phyloP scores from a whole-genome alignment of 2,113 vertebrate genomes.

The Oreochromis spilurus region DNA sequence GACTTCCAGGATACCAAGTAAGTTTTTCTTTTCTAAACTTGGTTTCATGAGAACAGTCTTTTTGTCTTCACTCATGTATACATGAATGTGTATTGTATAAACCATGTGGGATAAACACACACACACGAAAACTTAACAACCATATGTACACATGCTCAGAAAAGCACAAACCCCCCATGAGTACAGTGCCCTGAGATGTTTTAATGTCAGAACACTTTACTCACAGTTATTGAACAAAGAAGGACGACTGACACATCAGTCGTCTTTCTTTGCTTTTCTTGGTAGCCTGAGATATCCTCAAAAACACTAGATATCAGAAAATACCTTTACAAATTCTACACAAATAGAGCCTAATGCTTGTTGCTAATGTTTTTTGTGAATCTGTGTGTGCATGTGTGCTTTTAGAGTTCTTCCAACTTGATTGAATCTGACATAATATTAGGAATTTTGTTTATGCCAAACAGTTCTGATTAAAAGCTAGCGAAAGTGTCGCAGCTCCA shows the following conservation, averaged over 20 bases:
- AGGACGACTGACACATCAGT: not conserved
- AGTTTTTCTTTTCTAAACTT: slow-evolving; percentile 21
- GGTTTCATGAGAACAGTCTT: not conserved
- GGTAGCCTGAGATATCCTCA: not conserved
- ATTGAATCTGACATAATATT: slow-evolving; percentile 8
- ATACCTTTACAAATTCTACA: not conserved
- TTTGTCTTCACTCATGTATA: not conserved
- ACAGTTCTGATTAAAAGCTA: slow-evolving; percentile 7
- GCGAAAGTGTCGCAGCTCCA: not conserved
- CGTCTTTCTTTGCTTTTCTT: not conserved
- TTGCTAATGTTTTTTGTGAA: not conserved
- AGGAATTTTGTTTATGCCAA: slow-evolving; percentile 8
- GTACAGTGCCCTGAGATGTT: not conserved
- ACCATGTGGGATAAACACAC: not conserved
- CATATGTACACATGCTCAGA: not conserved
- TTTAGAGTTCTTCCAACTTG: not conserved
- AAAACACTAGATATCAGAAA: not conserved
- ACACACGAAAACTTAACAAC: not conserved
- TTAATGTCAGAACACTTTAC: not conserved
- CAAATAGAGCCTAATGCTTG: not conserved
- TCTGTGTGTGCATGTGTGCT: not conserved
- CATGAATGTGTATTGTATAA: not conserved
- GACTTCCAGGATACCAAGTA: slow-evolving; percentile 88
- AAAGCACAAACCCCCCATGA: not conserved
- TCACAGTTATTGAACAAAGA: not conserved